Percentiles rank a stretch among this genome's conserved stretches.
Conservation (phyloP, 2,113 vertebrate genomes). For the Poeciliopsis retropinna region DNA sequence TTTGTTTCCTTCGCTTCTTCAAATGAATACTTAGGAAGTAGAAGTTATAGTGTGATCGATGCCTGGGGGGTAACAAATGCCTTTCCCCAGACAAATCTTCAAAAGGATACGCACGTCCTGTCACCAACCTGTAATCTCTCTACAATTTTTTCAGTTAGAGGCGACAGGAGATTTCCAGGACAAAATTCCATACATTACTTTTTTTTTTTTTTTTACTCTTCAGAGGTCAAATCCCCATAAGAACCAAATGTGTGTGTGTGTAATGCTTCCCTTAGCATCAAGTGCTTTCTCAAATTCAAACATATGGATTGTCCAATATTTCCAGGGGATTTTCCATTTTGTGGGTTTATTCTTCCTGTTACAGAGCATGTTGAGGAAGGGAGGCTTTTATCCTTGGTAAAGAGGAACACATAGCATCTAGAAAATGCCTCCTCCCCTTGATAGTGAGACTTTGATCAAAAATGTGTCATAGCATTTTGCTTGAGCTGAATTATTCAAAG, state of each 20-base stretch:
- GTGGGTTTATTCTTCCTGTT: conserved; percentile 38
- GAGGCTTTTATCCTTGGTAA: conserved; percentile 55
- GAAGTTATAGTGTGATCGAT: conserved; percentile 73
- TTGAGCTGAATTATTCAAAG: conserved; percentile 76
- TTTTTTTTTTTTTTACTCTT: conserved; percentile 40
- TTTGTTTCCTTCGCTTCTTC: conserved; percentile 68
- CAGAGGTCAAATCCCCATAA: conserved; percentile 52
- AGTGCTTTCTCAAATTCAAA: conserved; percentile 43
- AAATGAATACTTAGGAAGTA: conserved; percentile 77
- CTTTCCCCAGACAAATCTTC: conserved; percentile 69
- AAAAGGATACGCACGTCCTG: conserved; percentile 56
- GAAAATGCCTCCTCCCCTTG: conserved; percentile 65
- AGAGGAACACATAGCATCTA: conserved; percentile 55
- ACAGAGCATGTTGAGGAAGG: conserved; percentile 34
- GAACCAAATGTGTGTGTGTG: conserved; percentile 21
- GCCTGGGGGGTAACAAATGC: conserved; percentile 67
- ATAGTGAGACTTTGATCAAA: conserved; percentile 75
- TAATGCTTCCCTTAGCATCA: conserved; percentile 33
- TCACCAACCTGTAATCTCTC: conserved; percentile 72
- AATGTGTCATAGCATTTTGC: conserved; percentile 76
- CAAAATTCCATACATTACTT: conserved; percentile 57
- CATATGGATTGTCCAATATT: conserved; percentile 42
- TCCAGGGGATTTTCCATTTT: conserved; percentile 40
- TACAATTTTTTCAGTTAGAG: conserved; percentile 61
- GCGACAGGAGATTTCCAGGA: conserved; percentile 48